Percentiles rank a stretch among this genome's conserved stretches.
These are phyloP conservation scores for Drosophila sturtevanti DNA, from an alignment of 1,140 invertebrate genomes.

Conservation along the genomic window DNA sequence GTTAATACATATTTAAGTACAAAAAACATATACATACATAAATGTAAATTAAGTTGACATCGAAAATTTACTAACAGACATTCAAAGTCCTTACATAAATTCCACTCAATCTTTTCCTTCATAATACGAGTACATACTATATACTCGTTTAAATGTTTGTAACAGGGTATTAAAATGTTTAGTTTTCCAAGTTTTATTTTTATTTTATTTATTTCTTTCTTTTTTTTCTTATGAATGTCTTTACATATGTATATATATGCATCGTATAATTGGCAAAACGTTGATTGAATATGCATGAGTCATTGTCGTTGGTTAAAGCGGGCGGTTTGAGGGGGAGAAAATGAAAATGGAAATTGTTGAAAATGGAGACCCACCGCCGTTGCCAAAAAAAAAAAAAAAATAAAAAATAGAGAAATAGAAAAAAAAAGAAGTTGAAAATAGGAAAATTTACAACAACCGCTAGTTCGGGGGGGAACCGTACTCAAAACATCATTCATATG, in stretches of 20 bases:
- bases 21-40: no score
- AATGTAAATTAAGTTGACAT: no score
- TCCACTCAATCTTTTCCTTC: no score
- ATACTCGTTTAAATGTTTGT: background rate
- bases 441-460: slow-evolving; percentile 43
- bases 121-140: no score
- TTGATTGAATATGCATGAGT: slow-evolving; percentile 80
- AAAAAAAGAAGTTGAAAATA: no score
- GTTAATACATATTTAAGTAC: no score
- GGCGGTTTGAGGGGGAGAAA: slow-evolving; percentile 8
- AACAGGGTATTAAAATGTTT: background rate
- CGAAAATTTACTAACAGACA: no score
- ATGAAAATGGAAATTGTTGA: slow-evolving; percentile 33
- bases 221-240: slow-evolving; percentile 3
- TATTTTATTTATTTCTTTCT: background rate
- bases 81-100: no score
- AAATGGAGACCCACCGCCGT: slow-evolving; percentile 64
- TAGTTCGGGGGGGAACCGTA: slow-evolving; percentile 45
- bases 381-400: slow-evolving; percentile 18
- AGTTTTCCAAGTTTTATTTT: background rate
- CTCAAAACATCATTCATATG: slow-evolving; percentile 71
- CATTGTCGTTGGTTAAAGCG: slow-evolving; percentile 23
- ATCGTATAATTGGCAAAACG: slow-evolving; percentile 78
- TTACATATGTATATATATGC: slow-evolving; percentile 68
- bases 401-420: no score